These are phyloP conservation scores for Malurus leucopterus DNA, from an alignment of 2,797 vertebrate species.

Conservation along the genomic window DNA sequence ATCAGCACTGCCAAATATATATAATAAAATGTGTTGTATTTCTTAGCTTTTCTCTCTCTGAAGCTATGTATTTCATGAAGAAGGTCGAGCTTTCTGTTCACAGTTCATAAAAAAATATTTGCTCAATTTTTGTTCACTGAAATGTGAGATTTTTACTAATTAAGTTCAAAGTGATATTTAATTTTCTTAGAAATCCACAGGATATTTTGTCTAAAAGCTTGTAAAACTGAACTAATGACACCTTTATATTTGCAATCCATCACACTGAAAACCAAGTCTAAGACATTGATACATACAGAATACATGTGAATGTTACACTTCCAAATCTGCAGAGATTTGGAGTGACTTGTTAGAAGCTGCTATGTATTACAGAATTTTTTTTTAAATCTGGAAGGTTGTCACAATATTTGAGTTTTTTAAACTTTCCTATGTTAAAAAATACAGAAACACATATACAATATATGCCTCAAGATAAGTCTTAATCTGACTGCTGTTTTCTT, in stretches of 20 bases:
- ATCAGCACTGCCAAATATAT: neutral
- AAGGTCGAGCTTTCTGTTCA: neutral
- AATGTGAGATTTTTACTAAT: neutral
- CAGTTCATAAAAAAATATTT: neutral
- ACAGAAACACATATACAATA: neutral
- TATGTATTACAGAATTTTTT: neutral
- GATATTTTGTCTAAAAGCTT: neutral
- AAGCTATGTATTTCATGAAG: neutral
- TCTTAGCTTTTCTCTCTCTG: neutral
- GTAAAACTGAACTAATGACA: neutral
- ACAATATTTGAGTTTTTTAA: slow-evolving; percentile 23
- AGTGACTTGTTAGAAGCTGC: neutral
- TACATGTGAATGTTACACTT: neutral
- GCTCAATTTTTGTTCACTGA: neutral
- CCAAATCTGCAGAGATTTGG: neutral
- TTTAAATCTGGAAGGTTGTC: neutral
- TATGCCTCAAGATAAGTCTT: neutral
- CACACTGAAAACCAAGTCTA: neutral
- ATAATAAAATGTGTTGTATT: neutral
- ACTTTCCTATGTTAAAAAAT: neutral
- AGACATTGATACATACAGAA: neutral
- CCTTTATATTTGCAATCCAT: neutral
- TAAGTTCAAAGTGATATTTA: neutral
- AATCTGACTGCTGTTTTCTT: neutral
- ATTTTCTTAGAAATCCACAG: neutral